Conservation (phyloP, 2,113 vertebrate species). For the Corythornis cristatus region DNA sequence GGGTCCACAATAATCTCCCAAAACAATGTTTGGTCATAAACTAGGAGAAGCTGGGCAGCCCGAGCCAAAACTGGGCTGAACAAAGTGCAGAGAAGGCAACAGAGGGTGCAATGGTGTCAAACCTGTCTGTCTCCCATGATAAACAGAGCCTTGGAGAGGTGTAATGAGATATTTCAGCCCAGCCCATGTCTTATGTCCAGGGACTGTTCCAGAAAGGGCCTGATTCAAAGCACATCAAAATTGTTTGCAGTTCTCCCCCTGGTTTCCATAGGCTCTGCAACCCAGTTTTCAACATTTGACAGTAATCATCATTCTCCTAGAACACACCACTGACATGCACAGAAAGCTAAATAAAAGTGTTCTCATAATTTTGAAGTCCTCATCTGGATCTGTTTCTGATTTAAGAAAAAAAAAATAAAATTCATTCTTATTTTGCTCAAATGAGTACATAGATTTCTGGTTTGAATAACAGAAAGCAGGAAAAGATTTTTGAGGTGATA, state of each 20-base stretch:
- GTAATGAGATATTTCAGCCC: background rate
- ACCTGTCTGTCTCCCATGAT: too few species aligned
- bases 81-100: background rate
- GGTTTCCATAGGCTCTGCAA: slow-evolving; percentile 9
- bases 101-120: background rate
- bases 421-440: slow-evolving; percentile 40
- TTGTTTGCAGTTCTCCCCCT: slow-evolving; percentile 14
- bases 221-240: slow-evolving; percentile 25
- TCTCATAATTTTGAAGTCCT: slow-evolving; percentile 49
- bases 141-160: background rate
- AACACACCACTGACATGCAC: slow-evolving; percentile 11
- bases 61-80: background rate
- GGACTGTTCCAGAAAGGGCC: background rate
- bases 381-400: slow-evolving; percentile 48
- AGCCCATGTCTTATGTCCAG: background rate
- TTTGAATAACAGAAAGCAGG: slow-evolving; percentile 44
- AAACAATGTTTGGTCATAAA: background rate
- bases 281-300: slow-evolving; percentile 41
- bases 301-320: slow-evolving; percentile 40
- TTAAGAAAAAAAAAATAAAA: background rate
- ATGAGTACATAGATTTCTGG: background rate
- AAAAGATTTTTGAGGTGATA: slow-evolving; percentile 41
- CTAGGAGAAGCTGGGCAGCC: background rate
- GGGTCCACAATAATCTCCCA: background rate
- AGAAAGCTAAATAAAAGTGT: slow-evolving; percentile 16